Evolutionary conservation across 2,888 invertebrate genomes (phyloP), one percentile per base, ranked within the genome.

Genomic region (Pristionchus entomophagus): DNA sequence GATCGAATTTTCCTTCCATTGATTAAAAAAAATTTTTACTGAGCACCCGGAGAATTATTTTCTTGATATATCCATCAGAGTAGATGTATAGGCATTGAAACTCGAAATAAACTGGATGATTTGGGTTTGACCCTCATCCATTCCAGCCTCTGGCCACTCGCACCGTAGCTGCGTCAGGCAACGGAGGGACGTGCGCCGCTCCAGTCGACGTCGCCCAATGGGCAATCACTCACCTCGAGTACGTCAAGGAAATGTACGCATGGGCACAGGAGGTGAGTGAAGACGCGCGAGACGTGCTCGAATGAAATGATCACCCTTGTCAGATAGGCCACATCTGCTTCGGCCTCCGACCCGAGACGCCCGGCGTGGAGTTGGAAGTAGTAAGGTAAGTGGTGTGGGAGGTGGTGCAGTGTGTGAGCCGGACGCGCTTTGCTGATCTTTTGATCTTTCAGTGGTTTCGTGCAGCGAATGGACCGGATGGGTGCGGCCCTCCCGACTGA

Each of bases 311-410:
- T 51, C 41, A 6, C 19, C 51, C 19, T 51, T 80, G n/a, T 17
- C 65, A 91, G 88, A 87, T 92, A 35, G 91, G 90, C 17, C 90
- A 92, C 85, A 89, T 92, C 85, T 90, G 91, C 86, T 88, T 92
- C n/a, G 92, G 92, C 45, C 86, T 92, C 51, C 85, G 88, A 22
- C 92, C 92, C 2, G 90, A 90, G 87, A 83, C 87, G n/a, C 59
- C 78, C 14, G 85, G 87, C 49, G 56, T 88, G 32, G 89, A 90
- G 35, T 41, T 88, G 32, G 85, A 88, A 69, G 86, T 91, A 32
- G 88, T 91, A 14, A 84, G 88, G 90, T 90, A 41, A 41, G 88
- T 84, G 12, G 77, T 45, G 38, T 22, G n/a, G 56, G 59, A 35
- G 35, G 6, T 65, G 65, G 65, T 65, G 65, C 65, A 35, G 35